phyloP scores from a whole-genome alignment of 2,888 invertebrate species.

The Oxycera nigricornis region DNA sequence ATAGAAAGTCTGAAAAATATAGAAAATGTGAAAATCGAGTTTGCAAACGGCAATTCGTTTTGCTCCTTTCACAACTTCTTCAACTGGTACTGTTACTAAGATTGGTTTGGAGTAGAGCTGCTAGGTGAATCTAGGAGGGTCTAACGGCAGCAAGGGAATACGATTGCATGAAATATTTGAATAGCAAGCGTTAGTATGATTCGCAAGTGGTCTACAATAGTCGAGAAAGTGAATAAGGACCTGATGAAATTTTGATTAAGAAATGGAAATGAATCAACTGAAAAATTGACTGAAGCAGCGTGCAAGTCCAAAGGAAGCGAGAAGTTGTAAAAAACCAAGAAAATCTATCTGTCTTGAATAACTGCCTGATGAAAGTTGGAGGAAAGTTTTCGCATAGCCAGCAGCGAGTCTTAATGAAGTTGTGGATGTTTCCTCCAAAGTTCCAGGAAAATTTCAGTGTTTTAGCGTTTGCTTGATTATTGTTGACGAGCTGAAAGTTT shows the following conservation, averaged over 20 bases:
- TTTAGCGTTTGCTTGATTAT: not conserved
- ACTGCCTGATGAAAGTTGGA: not conserved
- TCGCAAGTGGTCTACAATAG: not conserved
- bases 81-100: not conserved
- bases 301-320: not conserved
- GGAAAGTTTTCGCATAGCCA: not conserved
- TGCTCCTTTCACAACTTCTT: not conserved
- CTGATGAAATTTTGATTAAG: constrained; percentile 37
- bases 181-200: not conserved
- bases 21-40: constrained; percentile 8
- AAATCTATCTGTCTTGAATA: too few relatives aligned
- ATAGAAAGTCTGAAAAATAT: not conserved
- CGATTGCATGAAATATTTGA: not conserved
- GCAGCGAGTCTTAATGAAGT: not conserved
- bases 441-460: not conserved
- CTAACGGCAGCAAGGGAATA: not conserved
- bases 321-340: too few relatives aligned
- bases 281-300: not conserved
- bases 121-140: not conserved
- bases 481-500: constrained; percentile 6
- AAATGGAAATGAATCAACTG: constrained; percentile 30
- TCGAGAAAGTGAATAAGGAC: not conserved
- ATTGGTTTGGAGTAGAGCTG: not conserved
- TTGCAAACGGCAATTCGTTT: not conserved
- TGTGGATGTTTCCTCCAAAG: not conserved